Percentiles rank a stretch among this genome's conserved stretches.
These are phyloP conservation scores for Heliconius erato DNA, from an alignment of 2,888 invertebrate species.

Conservation along the genomic window DNA sequence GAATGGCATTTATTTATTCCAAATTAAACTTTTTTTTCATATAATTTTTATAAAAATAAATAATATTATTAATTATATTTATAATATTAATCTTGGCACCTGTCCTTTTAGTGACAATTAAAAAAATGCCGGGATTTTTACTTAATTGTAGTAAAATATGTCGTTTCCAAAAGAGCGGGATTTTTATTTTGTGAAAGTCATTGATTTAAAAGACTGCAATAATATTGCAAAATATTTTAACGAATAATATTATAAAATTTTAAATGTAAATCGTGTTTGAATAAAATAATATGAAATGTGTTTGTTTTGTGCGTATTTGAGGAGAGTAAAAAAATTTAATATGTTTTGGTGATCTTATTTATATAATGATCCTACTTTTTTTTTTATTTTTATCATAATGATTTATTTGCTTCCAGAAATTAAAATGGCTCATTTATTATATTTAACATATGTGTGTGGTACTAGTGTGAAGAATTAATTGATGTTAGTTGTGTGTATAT, in stretches of 20 bases:
- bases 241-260: background rate
- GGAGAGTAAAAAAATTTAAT: background rate
- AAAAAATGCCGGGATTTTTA: background rate
- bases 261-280: background rate
- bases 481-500: background rate
- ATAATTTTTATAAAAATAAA: background rate
- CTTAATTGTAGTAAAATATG: background rate
- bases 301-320: background rate
- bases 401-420: background rate
- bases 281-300: background rate
- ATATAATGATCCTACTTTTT: background rate
- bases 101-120: background rate
- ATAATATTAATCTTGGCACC: background rate
- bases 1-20: background rate
- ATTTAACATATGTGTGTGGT: background rate
- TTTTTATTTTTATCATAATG: background rate
- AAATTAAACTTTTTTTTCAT: background rate
- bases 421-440: slow-evolving; percentile 7
- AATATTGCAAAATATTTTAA: background rate
- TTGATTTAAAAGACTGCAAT: background rate
- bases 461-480: background rate
- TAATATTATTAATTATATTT: no score
- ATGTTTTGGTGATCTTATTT: no score
- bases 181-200: no score
- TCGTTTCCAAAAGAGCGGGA: background rate